Evolutionary conservation across 2,113 vertebrate genomes (phyloP).

Genomic region (Erythrolamprus reginae): DNA sequence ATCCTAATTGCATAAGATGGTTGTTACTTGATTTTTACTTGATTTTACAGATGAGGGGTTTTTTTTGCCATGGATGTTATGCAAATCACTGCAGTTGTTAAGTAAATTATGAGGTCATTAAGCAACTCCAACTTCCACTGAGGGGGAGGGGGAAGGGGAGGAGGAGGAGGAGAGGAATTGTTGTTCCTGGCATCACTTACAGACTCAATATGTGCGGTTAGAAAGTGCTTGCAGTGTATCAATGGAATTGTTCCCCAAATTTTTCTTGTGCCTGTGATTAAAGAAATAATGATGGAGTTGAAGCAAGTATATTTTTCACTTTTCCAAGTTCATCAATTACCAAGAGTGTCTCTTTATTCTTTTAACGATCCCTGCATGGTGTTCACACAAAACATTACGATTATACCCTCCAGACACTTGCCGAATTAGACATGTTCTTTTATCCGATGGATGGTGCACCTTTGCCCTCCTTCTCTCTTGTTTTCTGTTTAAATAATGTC

Average conservation of each 20-base stretch:
- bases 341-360: slow-evolving; percentile 35
- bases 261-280: slow-evolving; percentile 45
- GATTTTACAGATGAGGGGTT: too few species aligned
- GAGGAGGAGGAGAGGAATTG: background rate
- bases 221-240: background rate
- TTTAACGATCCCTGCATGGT: slow-evolving; percentile 38
- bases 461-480: background rate
- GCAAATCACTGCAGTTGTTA: too few species aligned
- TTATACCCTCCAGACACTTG: too few species aligned
- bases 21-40: too few species aligned
- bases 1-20: too few species aligned
- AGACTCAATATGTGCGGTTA: background rate
- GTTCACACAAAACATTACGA: slow-evolving; percentile 38
- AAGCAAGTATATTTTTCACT: slow-evolving; percentile 32
- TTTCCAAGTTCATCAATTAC: slow-evolving; percentile 45
- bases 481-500: background rate
- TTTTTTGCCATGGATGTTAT: too few species aligned
- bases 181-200: slow-evolving; percentile 5
- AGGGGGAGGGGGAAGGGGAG: background rate
- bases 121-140: too few species aligned
- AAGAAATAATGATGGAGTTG: slow-evolving; percentile 50
- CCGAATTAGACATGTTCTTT: too few species aligned
- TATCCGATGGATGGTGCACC: slow-evolving; percentile 15
- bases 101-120: too few species aligned
- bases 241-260: slow-evolving; percentile 48